Conservation (phyloP, 2,888 invertebrate genomes). For the Amphipyra tragopoginis region DNA sequence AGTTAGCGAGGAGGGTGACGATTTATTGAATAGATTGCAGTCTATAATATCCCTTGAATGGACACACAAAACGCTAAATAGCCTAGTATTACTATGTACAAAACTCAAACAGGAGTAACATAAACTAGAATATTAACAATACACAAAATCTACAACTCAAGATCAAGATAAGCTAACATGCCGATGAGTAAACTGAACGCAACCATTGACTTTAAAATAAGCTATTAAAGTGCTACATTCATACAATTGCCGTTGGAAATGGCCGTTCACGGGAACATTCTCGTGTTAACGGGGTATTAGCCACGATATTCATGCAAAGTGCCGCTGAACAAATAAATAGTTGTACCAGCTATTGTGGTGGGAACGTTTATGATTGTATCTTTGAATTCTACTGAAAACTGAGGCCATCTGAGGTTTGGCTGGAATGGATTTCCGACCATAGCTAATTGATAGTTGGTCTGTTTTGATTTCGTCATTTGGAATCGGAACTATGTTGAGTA, state of each 20-base stretch:
- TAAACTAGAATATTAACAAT: no score
- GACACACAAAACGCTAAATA: no score
- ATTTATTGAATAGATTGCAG: no score
- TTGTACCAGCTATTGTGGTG: conserved; percentile 35
- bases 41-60: no score
- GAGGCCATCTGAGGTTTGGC: conserved; percentile 2
- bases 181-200: conserved; percentile 19
- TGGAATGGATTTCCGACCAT: neutral
- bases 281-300: conserved; percentile 48
- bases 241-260: conserved; percentile 37
- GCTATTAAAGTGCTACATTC: conserved; percentile 27
- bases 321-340: conserved; percentile 52
- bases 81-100: no score
- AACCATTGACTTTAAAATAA: conserved; percentile 43
- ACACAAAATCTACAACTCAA: neutral
- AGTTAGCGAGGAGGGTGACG: no score
- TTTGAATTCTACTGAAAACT: conserved; percentile 22
- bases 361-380: conserved; percentile 42
- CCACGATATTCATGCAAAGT: conserved; percentile 53
- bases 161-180: conserved; percentile 12
- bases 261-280: conserved; percentile 39
- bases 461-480: no score
- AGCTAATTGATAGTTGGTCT: no score
- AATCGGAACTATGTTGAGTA: no score
- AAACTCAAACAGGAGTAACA: no score